Evolutionary conservation across 2,113 vertebrate species (phyloP), one percentile per base, ranked within the genome.

Genomic region (Heptranchias perlo): DNA sequence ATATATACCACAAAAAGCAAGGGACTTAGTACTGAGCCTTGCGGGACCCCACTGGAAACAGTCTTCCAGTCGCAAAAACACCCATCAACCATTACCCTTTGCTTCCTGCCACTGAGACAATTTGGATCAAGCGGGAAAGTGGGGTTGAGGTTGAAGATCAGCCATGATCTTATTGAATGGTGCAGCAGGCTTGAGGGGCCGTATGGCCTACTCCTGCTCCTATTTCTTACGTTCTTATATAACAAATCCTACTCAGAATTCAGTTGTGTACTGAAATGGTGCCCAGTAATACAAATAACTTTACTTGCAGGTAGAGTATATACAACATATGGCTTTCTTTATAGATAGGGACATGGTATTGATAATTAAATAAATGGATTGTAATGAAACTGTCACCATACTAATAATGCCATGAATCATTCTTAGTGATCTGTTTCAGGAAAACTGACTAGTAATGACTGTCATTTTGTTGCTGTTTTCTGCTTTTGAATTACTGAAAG

Each of bases 331-430:
- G 4, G 96, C 97, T 97, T 97, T 97, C 96, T 97, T 98, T 97
- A 97, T 97, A 96, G 96, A 97, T 87, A 96, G 96, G 96, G 92
- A 95, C 96, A 97, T 95, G 96, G 96, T 97, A 97, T 96, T 97
- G 97, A 97, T 97, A 97, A 98, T 97, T 97, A 97, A 98, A 97
- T 98, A 97, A 97, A 97, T 96, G 97, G 97, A 97, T 97, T 97
- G 97, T 97, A 97, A 97, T 97, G 96, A 97, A 97, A 97, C 96
- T 97, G 96, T 97, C 97, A 97, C 39, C 96, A 95, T 96, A 67
- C 64, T 92, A 97, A 95, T 97, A 97, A 91, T 96, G 39, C 69
- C 96, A 97, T 97, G 97, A 97, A 97, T 98, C 97, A 97, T 97
- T 97, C 92, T 97, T 96, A 96, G 95, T 96, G 96, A 96, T 82